These are phyloP conservation scores for Enteromius thamalakanensis DNA, from an alignment of 2,797 vertebrate species.

Conservation along the genomic window DNA sequence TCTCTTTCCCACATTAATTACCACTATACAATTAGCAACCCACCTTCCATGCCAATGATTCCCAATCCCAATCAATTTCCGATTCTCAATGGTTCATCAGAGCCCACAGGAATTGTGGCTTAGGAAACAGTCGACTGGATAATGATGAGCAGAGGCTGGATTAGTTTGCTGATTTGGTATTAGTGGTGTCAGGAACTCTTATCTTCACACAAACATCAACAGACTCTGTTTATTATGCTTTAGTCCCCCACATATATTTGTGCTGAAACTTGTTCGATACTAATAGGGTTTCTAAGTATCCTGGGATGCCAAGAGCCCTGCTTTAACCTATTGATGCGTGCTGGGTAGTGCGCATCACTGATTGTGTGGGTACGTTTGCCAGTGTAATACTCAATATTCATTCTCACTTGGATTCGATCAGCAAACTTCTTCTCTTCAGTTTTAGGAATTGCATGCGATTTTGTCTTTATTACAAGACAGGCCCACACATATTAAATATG, in stretches of 20 bases:
- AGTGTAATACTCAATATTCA: neutral
- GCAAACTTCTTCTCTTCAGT: neutral
- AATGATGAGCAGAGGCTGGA: constrained; percentile 6
- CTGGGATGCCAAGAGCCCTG: constrained; percentile 6
- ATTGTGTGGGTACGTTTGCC: neutral
- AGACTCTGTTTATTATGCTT: neutral
- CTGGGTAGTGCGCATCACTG: neutral
- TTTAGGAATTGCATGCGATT: neutral
- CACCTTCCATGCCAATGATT: constrained; percentile 39
- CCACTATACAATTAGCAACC: constrained; percentile 47
- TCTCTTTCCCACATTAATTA: constrained; percentile 54
- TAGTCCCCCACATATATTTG: constrained; percentile 15
- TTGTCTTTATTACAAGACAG: constrained; percentile 11
- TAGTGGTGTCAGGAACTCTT: constrained; percentile 22
- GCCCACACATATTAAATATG: constrained; percentile 7
- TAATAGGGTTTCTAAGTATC: constrained; percentile 7
- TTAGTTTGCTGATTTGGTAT: constrained; percentile 29
- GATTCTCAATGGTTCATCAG: constrained; percentile 16
- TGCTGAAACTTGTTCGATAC: constrained; percentile 4
- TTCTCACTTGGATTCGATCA: constrained; percentile 3
- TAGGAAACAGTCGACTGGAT: constrained; percentile 24
- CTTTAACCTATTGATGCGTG: constrained; percentile 1
- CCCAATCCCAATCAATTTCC: constrained; percentile 35
- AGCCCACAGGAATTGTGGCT: constrained; percentile 6
- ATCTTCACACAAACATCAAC: constrained; percentile 28